Evolutionary conservation across 1,140 invertebrate genomes (phyloP).

Genomic region (Heliothis virescens): DNA sequence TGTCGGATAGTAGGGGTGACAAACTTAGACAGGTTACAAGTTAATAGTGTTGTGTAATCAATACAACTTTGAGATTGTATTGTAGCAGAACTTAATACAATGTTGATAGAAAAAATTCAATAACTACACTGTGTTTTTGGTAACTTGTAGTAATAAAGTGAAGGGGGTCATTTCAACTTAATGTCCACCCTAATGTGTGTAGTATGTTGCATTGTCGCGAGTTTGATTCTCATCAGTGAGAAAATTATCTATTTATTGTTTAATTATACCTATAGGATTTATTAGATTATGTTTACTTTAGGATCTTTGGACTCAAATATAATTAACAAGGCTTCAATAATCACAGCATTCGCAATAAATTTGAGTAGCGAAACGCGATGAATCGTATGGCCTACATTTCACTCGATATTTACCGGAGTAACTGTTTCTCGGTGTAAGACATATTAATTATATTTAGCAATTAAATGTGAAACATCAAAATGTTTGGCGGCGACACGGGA

Average conservation of each 20-base stretch:
- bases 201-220: too few relatives aligned
- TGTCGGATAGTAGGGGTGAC: neutral
- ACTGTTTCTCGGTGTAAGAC: constrained; percentile 65
- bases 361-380: constrained; percentile 37
- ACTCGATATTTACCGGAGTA: constrained; percentile 65
- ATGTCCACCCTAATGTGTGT: too few relatives aligned
- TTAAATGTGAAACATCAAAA: constrained; percentile 77
- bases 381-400: constrained; percentile 33
- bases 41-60: constrained; percentile 4
- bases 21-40: neutral
- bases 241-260: too few relatives aligned
- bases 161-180: too few relatives aligned
- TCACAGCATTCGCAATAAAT: constrained; percentile 12
- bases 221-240: too few relatives aligned
- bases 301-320: neutral
- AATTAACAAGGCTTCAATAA: constrained; percentile 1
- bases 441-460: constrained; percentile 83
- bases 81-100: neutral
- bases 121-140: too few relatives aligned
- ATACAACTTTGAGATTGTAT: neutral
- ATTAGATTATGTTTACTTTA: too few relatives aligned
- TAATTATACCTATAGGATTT: too few relatives aligned
- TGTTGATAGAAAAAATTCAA: too few relatives aligned
- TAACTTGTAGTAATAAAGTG: too few relatives aligned
- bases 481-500: constrained; percentile 76